A percentile compares a stretch with the other conserved stretches of the same genome.
These are phyloP conservation scores for Laspeyria flexula DNA, from an alignment of 2,888 invertebrate genomes.

Conservation along the genomic window DNA sequence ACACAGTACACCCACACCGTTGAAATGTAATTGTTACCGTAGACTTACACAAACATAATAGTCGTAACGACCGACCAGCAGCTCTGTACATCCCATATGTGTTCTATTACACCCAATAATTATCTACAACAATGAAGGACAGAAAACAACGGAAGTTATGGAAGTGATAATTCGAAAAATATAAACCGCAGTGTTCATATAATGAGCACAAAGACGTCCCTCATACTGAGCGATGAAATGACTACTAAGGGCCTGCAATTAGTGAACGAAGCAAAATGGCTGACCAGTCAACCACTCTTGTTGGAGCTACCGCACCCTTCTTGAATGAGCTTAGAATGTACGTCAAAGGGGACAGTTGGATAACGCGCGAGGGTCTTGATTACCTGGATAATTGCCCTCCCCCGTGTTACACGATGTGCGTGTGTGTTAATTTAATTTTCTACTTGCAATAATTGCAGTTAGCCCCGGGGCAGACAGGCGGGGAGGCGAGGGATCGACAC, in stretches of 20 bases:
- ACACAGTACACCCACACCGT: neutral
- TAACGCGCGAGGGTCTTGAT: conserved; percentile 44
- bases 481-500: too few species aligned
- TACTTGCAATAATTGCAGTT: conserved; percentile 78
- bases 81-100: conserved; percentile 47
- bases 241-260: conserved; percentile 77
- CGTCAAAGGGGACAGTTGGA: conserved; percentile 38
- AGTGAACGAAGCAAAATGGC: conserved; percentile 82
- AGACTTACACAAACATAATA: conserved; percentile 33
- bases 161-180: conserved; percentile 85
- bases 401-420: conserved; percentile 70
- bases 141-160: conserved; percentile 71
- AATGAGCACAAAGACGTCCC: conserved; percentile 77
- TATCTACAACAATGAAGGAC: conserved; percentile 70
- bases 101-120: conserved; percentile 59
- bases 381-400: conserved; percentile 64
- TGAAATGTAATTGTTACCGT: conserved; percentile 22
- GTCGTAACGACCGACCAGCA: conserved; percentile 20
- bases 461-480: conserved; percentile 61
- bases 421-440: conserved; percentile 86
- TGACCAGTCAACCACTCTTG: conserved; percentile 62
- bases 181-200: conserved; percentile 72
- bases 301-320: conserved; percentile 23
- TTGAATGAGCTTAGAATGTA: neutral
- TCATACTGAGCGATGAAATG: conserved; percentile 75